Evolutionary conservation across 2,113 vertebrate species (phyloP).

Genomic region (Leuciscus idus): DNA sequence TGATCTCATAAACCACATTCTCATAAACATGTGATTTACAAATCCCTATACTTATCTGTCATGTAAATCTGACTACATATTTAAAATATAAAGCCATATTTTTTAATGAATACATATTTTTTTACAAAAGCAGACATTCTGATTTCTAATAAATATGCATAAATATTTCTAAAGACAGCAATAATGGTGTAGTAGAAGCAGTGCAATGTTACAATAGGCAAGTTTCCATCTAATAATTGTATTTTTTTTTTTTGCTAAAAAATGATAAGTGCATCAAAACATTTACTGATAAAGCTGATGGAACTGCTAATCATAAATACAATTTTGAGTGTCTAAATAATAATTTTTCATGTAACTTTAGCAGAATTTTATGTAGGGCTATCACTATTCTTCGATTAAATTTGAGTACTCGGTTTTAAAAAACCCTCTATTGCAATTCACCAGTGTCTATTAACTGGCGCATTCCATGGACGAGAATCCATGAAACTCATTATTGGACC

Average conservation of each 20-base stretch:
- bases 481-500: too few relatives aligned
- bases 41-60: neutral
- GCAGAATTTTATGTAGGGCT: too few relatives aligned
- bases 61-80: neutral
- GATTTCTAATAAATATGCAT: neutral
- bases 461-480: too few relatives aligned
- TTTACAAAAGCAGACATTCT: neutral
- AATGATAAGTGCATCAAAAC: too few relatives aligned
- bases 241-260: too few relatives aligned
- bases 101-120: neutral
- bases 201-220: too few relatives aligned
- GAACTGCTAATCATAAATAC: neutral
- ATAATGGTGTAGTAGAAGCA: neutral
- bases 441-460: too few relatives aligned
- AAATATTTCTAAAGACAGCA: neutral
- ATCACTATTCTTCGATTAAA: too few relatives aligned
- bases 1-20: conserved; percentile 11
- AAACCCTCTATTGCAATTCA: too few relatives aligned
- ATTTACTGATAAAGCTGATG: neutral
- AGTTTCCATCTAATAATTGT: rapidly evolving
- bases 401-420: too few relatives aligned
- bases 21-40: conserved; percentile 4
- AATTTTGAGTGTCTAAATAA: neutral
- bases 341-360: neutral
- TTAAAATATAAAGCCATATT: neutral